These are phyloP conservation scores for Andrena cerasifolii DNA, from an alignment of 1,140 invertebrate genomes.

Conservation along the genomic window DNA sequence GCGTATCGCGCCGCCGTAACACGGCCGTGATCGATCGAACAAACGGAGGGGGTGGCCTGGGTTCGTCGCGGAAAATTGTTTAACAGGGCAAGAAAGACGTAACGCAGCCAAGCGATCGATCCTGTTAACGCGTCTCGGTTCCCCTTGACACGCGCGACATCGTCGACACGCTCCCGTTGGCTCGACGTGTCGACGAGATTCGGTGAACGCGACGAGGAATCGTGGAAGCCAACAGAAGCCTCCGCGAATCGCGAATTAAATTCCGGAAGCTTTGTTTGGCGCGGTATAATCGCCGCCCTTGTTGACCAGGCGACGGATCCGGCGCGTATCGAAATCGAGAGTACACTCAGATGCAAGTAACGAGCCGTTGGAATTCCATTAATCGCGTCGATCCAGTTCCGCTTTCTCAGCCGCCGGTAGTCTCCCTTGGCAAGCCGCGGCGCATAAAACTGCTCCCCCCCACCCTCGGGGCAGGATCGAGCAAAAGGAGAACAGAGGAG, in stretches of 20 bases:
- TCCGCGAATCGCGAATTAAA: not conserved
- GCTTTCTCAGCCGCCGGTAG: slow-evolving; percentile 1
- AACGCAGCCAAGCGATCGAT: slow-evolving; percentile 4
- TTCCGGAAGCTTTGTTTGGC: slow-evolving; percentile 10
- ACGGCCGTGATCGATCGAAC: slow-evolving; percentile 60
- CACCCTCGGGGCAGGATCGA: slow-evolving; percentile 2
- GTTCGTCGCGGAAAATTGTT: slow-evolving; percentile 57
- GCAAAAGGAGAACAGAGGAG: slow-evolving; percentile 56
- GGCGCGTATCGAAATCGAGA: slow-evolving; percentile 17
- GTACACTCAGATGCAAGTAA: slow-evolving; percentile 22
- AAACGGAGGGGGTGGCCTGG: slow-evolving; percentile 20
- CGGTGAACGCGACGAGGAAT: not conserved
- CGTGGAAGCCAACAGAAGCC: slow-evolving; percentile 6
- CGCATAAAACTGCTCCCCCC: slow-evolving; percentile 6
- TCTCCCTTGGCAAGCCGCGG: not conserved
- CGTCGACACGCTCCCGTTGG: too few relatives aligned
- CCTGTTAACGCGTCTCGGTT: slow-evolving; percentile 5
- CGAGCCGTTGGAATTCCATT: slow-evolving; percentile 35
- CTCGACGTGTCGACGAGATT: slow-evolving; percentile 2
- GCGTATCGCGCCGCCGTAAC: slow-evolving; percentile 41
- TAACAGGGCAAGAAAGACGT: slow-evolving; percentile 2
- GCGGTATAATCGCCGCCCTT: not conserved
- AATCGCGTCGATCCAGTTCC: slow-evolving; percentile 36
- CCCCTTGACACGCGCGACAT: not conserved
- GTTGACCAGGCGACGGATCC: not conserved